Evolutionary conservation across 1,140 invertebrate species (phyloP).

Genomic region (Hermetia illucens): DNA sequence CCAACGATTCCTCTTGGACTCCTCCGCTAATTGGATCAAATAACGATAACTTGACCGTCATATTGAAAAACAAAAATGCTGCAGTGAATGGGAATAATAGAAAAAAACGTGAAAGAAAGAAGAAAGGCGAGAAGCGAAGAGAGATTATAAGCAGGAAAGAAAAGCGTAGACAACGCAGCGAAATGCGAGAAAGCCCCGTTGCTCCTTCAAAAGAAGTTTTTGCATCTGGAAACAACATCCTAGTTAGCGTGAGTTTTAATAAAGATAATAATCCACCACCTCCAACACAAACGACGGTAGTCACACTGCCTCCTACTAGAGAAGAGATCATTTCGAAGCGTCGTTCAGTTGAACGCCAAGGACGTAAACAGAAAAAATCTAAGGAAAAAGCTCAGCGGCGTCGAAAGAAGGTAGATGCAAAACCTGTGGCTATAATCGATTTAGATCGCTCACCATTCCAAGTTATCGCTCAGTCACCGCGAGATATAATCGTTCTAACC

Average conservation of each 20-base stretch:
- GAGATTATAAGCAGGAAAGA: conserved; percentile 31
- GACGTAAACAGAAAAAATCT: conserved; percentile 14
- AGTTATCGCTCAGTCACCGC: conserved; percentile 60
- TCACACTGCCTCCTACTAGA: conserved; percentile 18
- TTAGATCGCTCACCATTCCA: conserved; percentile 69
- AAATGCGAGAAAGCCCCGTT: conserved; percentile 34
- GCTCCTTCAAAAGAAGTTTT: conserved; percentile 77
- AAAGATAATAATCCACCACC: conserved; percentile 42
- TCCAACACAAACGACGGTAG: conserved; percentile 15
- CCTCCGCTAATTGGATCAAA: conserved; percentile 12
- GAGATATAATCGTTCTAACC: conserved; percentile 65
- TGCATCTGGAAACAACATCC: conserved; percentile 79
- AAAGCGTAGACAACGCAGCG: conserved; percentile 31
- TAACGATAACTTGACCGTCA: conserved; percentile 13
- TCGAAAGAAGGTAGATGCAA: conserved; percentile 33
- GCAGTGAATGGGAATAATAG: conserved; percentile 40
- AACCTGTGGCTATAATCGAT: conserved; percentile 71
- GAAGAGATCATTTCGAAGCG: conserved; percentile 20
- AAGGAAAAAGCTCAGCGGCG: conserved; percentile 13
- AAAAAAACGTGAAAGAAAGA: conserved; percentile 34
- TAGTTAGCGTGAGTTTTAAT: conserved; percentile 82
- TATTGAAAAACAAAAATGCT: conserved; percentile 34
- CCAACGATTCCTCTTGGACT: conserved; percentile 13
- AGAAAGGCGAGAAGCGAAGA: conserved; percentile 40
- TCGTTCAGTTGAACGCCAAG: conserved; percentile 1